phyloP scores from a whole-genome alignment of 2,113 vertebrate genomes.

The Neopipo cinnamomea region DNA sequence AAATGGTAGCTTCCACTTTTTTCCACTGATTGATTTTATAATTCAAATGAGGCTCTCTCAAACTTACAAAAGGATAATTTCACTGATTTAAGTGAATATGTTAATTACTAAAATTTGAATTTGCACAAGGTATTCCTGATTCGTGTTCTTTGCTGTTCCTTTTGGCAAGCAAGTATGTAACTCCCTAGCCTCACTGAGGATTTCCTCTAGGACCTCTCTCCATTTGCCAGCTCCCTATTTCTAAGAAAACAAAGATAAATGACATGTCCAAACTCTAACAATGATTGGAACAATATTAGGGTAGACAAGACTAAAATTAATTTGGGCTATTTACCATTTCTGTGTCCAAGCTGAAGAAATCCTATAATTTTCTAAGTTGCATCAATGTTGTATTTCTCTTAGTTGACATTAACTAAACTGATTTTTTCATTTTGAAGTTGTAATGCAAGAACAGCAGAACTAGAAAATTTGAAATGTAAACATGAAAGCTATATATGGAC shows the following conservation, averaged over 20 bases:
- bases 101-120: neutral
- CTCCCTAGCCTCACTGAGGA: neutral
- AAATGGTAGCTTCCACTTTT: neutral
- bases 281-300: neutral
- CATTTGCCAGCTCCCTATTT: neutral
- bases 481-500: neutral
- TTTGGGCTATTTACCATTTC: neutral
- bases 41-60: neutral
- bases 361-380: neutral
- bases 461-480: neutral
- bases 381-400: neutral
- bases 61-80: neutral
- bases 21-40: neutral
- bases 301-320: neutral
- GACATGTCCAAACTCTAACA: neutral
- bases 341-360: neutral
- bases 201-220: neutral
- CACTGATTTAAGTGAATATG: neutral
- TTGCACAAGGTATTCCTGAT: neutral
- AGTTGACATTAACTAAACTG: neutral
- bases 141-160: neutral
- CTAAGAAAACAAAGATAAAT: neutral
- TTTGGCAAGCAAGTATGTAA: neutral
- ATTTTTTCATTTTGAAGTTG: neutral
- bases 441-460: neutral